phyloP scores from a whole-genome alignment of 2,113 vertebrate species.

The Platysternon megacephalum region DNA sequence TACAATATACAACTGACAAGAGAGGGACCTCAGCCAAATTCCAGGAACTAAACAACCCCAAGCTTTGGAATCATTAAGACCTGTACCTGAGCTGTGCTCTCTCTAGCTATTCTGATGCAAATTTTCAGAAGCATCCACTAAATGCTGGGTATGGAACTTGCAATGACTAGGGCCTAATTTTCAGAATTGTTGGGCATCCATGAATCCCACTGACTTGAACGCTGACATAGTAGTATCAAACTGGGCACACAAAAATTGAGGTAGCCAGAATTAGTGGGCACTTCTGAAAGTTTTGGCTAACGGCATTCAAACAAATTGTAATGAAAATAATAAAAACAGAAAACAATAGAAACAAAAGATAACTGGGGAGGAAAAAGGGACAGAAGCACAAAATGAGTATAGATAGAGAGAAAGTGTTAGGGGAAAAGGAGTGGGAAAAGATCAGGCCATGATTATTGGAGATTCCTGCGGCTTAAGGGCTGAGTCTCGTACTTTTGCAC shows the following conservation, averaged over 20 bases:
- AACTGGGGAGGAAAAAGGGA: background rate
- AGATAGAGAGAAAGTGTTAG: background rate
- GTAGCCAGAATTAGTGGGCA: no score
- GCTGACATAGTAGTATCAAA: background rate
- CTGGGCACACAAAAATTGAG: background rate
- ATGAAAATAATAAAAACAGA: background rate
- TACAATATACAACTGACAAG: background rate
- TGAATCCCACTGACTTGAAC: background rate
- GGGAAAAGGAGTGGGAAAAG: background rate
- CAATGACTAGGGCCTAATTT: background rate
- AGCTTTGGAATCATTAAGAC: background rate
- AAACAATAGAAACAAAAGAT: background rate
- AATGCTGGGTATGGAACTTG: background rate
- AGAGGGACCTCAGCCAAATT: background rate
- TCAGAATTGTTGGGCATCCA: background rate
- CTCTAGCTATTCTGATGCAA: background rate
- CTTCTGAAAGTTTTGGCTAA: background rate
- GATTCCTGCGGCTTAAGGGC: background rate
- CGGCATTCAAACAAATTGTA: background rate
- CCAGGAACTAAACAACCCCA: background rate
- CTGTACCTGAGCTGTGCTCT: background rate
- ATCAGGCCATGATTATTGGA: fast-evolving
- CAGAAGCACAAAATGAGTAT: background rate
- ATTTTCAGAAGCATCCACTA: background rate
- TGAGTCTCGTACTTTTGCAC: background rate